A percentile compares a stretch with the other conserved stretches of the same genome.
Conservation (phyloP, 2,888 invertebrate species). For the Drosophila fulvimacula region DNA sequence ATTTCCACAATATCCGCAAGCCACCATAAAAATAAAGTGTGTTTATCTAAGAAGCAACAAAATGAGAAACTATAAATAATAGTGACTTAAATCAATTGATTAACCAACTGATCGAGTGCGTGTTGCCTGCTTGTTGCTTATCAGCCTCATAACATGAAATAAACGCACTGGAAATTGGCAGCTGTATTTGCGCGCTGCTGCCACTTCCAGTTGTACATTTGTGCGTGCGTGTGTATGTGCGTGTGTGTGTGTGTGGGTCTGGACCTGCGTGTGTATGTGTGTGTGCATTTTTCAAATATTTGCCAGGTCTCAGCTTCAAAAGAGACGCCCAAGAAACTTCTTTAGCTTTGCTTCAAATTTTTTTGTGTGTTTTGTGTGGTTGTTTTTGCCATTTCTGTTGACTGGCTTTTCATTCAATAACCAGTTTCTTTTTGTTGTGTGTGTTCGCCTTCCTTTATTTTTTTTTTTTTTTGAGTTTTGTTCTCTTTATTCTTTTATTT, state of each 20-base stretch:
- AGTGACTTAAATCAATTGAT: conserved; percentile 37
- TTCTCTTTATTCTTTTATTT: conserved; percentile 34
- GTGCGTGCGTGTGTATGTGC: conserved; percentile 2
- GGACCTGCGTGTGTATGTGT: conserved; percentile 23
- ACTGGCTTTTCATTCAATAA: conserved; percentile 78
- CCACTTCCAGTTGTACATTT: conserved; percentile 46
- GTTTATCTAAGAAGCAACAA: conserved; percentile 46
- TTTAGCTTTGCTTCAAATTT: conserved; percentile 49
- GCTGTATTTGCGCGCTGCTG: conserved; percentile 10
- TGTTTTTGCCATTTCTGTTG: conserved; percentile 63
- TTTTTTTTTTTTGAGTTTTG: conserved; percentile 13
- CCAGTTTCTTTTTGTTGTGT: conserved; percentile 72
- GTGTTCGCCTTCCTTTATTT: conserved; percentile 40
- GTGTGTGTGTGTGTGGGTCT: conserved; percentile 11
- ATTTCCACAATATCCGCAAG: conserved; percentile 24
- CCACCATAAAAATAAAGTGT: conserved; percentile 40
- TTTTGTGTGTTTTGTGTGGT: conserved; percentile 25
- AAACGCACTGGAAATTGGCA: conserved; percentile 12
- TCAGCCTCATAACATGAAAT: conserved; percentile 13
- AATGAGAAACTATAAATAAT: conserved; percentile 24
- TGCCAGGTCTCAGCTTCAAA: conserved; percentile 39
- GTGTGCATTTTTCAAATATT: conserved; percentile 73
- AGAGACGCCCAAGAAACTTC: conserved; percentile 67
- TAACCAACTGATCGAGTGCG: conserved; percentile 23
- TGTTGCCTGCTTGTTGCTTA: conserved; percentile 28